Evolutionary conservation across 2,797 vertebrate species (phyloP).

Genomic region (Sebastes nivosus): DNA sequence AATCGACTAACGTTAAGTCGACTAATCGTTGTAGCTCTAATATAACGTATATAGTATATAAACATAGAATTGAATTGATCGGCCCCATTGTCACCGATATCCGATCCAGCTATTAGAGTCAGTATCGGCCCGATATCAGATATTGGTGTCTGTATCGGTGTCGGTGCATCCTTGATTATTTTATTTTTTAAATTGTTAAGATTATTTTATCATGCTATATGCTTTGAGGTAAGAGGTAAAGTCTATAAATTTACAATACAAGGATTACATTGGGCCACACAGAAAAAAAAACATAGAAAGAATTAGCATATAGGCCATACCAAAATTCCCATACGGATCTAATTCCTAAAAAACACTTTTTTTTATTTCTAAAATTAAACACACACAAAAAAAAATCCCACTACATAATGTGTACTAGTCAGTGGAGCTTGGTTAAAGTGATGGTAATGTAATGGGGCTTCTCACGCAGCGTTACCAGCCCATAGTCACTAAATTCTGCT

Average conservation of each 20-base stretch:
- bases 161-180: too few species aligned
- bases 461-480: constrained; percentile 81
- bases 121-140: not conserved
- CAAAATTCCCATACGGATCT: not conserved
- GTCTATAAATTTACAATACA: not conserved
- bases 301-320: not conserved
- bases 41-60: too few species aligned
- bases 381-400: not conserved
- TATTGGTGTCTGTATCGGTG: not conserved
- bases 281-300: not conserved
- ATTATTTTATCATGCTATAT: not conserved
- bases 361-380: constrained; percentile 31
- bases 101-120: not conserved
- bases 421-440: constrained; percentile 76
- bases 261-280: not conserved
- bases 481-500: constrained; percentile 87
- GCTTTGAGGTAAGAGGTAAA: not conserved
- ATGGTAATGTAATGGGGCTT: constrained; percentile 83
- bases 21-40: too few species aligned
- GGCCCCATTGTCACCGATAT: not conserved
- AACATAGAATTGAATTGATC: not conserved
- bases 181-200: not conserved
- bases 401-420: constrained; percentile 38
- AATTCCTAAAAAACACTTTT: not conserved
- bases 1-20: too few species aligned